These are phyloP conservation scores for Hypocryptadius cinnamomeus DNA, from an alignment of 2,113 vertebrate genomes.

Conservation along the genomic window DNA sequence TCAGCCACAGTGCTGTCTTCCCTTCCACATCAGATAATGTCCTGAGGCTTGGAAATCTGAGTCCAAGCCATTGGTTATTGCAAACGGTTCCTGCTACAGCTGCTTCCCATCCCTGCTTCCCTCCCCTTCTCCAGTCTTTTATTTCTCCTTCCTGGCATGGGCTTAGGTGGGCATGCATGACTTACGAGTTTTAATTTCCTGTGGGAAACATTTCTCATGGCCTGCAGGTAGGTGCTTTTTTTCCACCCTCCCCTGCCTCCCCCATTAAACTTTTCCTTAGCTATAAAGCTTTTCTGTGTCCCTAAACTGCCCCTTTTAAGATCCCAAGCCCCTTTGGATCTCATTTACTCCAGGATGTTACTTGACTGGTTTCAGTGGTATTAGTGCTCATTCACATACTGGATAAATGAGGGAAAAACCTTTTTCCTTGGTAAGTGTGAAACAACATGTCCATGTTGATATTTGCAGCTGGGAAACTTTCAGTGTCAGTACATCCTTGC, in stretches of 20 bases:
- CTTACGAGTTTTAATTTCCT: constrained; percentile 49
- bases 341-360: neutral
- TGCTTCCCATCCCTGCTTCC: neutral
- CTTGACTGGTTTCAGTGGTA: neutral
- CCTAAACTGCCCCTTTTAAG: neutral
- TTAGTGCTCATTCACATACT: neutral
- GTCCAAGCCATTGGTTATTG: neutral
- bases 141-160: constrained; percentile 26
- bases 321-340: neutral
- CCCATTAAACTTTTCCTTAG: neutral
- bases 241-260: neutral
- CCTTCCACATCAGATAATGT: neutral
- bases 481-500: neutral
- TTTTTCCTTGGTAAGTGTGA: neutral
- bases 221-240: constrained; percentile 22
- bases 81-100: neutral
- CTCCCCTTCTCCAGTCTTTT: neutral
- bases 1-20: neutral
- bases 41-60: neutral
- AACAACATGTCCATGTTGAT: neutral
- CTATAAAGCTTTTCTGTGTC: neutral
- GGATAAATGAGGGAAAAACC: neutral
- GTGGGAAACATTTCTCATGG: constrained; percentile 23
- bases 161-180: constrained; percentile 37
- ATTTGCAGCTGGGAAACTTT: neutral